phyloP scores from a whole-genome alignment of 2,797 vertebrate species.

The Synanceia verrucosa region DNA sequence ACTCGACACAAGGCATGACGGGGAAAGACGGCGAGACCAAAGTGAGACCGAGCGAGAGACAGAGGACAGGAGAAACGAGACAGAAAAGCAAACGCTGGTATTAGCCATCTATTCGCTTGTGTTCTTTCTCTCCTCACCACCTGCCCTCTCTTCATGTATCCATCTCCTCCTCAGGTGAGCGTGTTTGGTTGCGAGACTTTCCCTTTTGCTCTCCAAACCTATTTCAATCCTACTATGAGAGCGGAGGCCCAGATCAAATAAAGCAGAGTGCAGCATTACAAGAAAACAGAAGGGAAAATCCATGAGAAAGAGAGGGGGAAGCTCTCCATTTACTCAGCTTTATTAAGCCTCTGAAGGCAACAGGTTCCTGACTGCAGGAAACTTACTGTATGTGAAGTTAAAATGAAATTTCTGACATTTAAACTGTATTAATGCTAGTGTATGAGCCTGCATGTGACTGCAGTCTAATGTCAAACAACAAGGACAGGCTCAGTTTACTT shows the following conservation, averaged over 20 bases:
- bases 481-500: neutral
- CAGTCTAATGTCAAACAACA: constrained; percentile 13
- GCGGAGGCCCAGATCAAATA: constrained; percentile 65
- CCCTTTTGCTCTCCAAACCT: constrained; percentile 46
- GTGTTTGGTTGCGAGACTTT: neutral
- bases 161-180: constrained; percentile 20
- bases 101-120: neutral
- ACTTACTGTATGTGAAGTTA: neutral
- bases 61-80: neutral
- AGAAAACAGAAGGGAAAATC: constrained; percentile 65
- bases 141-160: neutral
- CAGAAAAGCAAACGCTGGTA: neutral
- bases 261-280: constrained; percentile 63
- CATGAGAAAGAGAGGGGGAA: constrained; percentile 10
- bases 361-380: neutral
- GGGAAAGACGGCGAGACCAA: constrained; percentile 22
- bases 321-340: constrained; percentile 33
- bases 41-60: constrained; percentile 9
- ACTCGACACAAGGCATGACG: constrained; percentile 25
- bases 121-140: neutral
- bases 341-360: constrained; percentile 21
- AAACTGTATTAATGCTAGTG: neutral
- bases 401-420: neutral
- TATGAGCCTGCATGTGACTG: too few species aligned
- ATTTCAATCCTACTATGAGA: constrained; percentile 63